phyloP scores from a whole-genome alignment of 2,113 vertebrate species.

The Hymenochirus boettgeri region DNA sequence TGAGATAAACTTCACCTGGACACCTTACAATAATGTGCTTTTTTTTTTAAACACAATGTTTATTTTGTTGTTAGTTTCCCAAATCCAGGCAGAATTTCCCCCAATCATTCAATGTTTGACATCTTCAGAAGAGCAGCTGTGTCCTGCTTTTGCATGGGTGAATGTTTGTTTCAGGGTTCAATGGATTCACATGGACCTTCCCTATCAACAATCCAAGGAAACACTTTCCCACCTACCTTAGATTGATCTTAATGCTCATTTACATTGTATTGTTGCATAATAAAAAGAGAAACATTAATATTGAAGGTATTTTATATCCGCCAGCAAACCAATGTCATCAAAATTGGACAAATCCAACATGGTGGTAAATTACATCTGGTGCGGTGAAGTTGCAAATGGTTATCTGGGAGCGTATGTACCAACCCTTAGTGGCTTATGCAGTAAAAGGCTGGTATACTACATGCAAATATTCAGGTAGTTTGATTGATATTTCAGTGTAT shows the following conservation, averaged over 20 bases:
- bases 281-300: too few relatives aligned
- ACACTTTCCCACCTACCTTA: background rate
- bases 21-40: conserved; percentile 15
- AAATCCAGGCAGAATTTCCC: conserved; percentile 5
- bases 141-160: background rate
- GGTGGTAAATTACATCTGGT: too few relatives aligned
- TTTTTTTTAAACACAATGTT: conserved; percentile 33
- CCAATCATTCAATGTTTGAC: background rate
- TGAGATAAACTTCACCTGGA: conserved; percentile 25
- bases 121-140: background rate
- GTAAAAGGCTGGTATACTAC: too few relatives aligned
- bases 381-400: too few relatives aligned
- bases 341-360: too few relatives aligned
- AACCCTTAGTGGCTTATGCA: too few relatives aligned
- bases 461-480: too few relatives aligned
- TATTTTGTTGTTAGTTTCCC: conserved; percentile 24
- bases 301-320: too few relatives aligned
- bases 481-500: too few relatives aligned
- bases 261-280: background rate
- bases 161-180: background rate
- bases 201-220: background rate
- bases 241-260: background rate
- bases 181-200: background rate
- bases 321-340: too few relatives aligned
- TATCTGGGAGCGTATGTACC: too few relatives aligned